Base-by-base conservation (phyloP, 2,113 vertebrate genomes). In the Platysternon megacephalum region DNA sequence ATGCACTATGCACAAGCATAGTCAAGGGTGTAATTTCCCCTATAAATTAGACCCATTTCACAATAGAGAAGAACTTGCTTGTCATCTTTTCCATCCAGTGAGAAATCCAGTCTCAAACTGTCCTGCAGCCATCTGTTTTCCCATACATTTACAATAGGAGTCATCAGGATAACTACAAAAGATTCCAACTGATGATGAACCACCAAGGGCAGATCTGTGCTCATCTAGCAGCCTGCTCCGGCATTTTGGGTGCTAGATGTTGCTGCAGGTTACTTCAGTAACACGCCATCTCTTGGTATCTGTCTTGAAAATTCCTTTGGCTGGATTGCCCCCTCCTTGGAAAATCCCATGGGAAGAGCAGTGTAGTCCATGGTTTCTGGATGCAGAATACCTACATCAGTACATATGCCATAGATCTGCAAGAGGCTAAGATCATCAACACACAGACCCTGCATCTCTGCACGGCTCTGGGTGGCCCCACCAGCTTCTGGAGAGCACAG, bases 401-500 rank as follows among this genome's bases (percentile, higher is more conserved):
- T 65, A 16, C 12, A 65, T 65, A 28, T 65, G 58, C 29, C 58
- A 74, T 42, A 42, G 17, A 76, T n/a, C n/a, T n/a, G 2, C 46
- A 16, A 35, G 29, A 21, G 2, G 22, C 42, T 35, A 28, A 0
- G 1, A 16, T 11, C 3, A 5, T 65, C 13, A 6, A 5, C 6
- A 9, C 42, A 39, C 5, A 8, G 3, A 1, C 16, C 74, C 32
- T n/a, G n/a, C 44, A 28, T 21, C 68, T 61, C 16, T 21, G 79
- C 39, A 39, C 2, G 46, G 35, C 5, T 22, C 10, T 76, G 28
- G 51, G 17, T 3, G 52, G 10, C 56, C 13, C 29, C 7, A 14
- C 44, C 2, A 5, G 3, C 46, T 79, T 83, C 51, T 42, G n/a
- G 68, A 51, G 17, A n/a, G 49, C 79, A n/a, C 35, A 49, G 10